Evolutionary conservation across 1,140 invertebrate genomes (phyloP).

Genomic region (Hermatobates lingyangjiaoensis): DNA sequence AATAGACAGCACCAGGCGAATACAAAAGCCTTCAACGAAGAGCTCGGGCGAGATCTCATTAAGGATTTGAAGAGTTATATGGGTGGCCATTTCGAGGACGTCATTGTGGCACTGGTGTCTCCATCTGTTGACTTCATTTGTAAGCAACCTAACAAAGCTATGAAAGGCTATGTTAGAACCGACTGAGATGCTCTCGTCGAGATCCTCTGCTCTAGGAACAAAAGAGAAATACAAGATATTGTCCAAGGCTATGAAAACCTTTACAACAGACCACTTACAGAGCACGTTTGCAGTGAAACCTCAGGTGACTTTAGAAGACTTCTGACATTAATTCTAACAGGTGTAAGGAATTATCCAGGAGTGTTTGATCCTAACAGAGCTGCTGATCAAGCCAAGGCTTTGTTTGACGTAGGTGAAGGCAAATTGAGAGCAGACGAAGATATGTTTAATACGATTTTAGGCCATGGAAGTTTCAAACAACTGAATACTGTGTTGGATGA

Average conservation of each 20-base stretch:
- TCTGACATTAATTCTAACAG: slow-evolving; percentile 39
- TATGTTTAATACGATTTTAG: slow-evolving; percentile 46
- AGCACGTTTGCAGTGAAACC: slow-evolving; percentile 58
- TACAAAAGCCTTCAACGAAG: slow-evolving; percentile 39
- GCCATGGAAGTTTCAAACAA: slow-evolving; percentile 44
- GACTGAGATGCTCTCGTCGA: slow-evolving; percentile 57
- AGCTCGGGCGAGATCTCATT: slow-evolving; percentile 52
- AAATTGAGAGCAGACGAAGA: slow-evolving; percentile 52
- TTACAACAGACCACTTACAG: slow-evolving; percentile 48
- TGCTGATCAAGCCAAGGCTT: slow-evolving; percentile 31
- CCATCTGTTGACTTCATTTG: slow-evolving; percentile 48
- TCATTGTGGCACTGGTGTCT: slow-evolving; percentile 51
- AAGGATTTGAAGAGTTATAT: slow-evolving; percentile 58
- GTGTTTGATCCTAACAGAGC: slow-evolving; percentile 30
- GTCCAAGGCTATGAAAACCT: slow-evolving; percentile 41
- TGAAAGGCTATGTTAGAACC: slow-evolving; percentile 55
- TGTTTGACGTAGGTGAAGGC: slow-evolving; percentile 38
- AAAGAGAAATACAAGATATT: slow-evolving; percentile 42
- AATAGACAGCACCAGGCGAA: slow-evolving; percentile 49
- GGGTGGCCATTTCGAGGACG: slow-evolving; percentile 55
- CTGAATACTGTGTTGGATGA: slow-evolving; percentile 42
- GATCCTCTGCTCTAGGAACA: slow-evolving; percentile 41
- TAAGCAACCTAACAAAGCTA: slow-evolving; percentile 45
- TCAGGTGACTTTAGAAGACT: slow-evolving; percentile 56
- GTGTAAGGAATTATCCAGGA: slow-evolving; percentile 21